Evolutionary conservation across 2,797 vertebrate genomes (phyloP).

Genomic region (Melanotaenia parkinsoni): DNA sequence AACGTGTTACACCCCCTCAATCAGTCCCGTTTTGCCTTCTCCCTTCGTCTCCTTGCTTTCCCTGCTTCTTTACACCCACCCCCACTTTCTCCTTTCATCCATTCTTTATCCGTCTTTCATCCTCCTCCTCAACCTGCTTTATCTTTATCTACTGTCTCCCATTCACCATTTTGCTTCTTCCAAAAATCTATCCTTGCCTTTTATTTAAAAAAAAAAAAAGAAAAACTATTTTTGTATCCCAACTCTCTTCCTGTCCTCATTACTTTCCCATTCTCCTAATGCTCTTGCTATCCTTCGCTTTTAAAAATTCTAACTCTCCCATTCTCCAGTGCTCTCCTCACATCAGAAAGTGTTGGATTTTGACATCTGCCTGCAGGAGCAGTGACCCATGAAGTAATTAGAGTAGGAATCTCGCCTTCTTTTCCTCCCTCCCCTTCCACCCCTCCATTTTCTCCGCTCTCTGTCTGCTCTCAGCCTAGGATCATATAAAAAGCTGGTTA

Average conservation of each 20-base stretch:
- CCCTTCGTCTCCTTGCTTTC: slow-evolving; percentile 19
- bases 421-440: slow-evolving; percentile 64
- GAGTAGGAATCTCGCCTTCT: slow-evolving; percentile 88
- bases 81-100: slow-evolving; percentile 49
- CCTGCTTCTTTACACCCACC: slow-evolving; percentile 37
- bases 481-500: slow-evolving; percentile 92
- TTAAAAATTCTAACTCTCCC: slow-evolving; percentile 39
- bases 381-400: slow-evolving; percentile 96
- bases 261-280: slow-evolving; percentile 45
- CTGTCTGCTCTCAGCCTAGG: slow-evolving; percentile 73
- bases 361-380: slow-evolving; percentile 88
- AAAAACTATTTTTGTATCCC: slow-evolving; percentile 17
- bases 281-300: slow-evolving; percentile 44
- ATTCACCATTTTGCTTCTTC: slow-evolving; percentile 44
- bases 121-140: slow-evolving; percentile 50
- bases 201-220: slow-evolving; percentile 1
- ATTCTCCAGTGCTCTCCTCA: slow-evolving; percentile 67
- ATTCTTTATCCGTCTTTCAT: slow-evolving; percentile 43
- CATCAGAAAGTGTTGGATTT: slow-evolving; percentile 88
- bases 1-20: slow-evolving; percentile 58
- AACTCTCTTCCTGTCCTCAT: slow-evolving; percentile 62
- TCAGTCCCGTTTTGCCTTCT: slow-evolving; percentile 24
- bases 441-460: slow-evolving; percentile 64
- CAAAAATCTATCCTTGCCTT: slow-evolving; percentile 32
- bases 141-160: slow-evolving; percentile 56